phyloP scores from a whole-genome alignment of 2,113 vertebrate species.

The Coturnix japonica region DNA sequence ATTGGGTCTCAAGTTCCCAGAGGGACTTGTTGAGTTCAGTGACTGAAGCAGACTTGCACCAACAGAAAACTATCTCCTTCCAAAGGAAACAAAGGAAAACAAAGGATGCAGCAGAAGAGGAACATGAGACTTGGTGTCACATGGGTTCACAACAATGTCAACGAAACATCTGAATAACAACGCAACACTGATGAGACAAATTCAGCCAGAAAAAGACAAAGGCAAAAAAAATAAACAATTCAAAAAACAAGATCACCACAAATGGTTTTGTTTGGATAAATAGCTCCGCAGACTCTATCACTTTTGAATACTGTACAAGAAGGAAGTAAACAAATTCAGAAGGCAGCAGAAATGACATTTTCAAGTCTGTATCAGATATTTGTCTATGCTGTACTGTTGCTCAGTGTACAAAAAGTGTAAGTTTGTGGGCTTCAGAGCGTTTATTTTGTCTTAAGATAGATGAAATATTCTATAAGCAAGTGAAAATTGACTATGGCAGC shows the following conservation, averaged over 20 bases:
- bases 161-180: neutral
- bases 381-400: neutral
- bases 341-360: neutral
- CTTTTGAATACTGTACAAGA: neutral
- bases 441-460: neutral
- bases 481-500: neutral
- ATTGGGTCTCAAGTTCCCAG: neutral
- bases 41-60: neutral
- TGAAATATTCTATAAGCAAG: neutral
- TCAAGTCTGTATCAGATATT: neutral
- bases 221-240: conserved; percentile 25
- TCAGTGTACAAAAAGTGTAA: neutral
- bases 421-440: neutral
- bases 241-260: conserved; percentile 24
- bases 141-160: conserved; percentile 24
- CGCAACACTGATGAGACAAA: neutral
- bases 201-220: conserved; percentile 18
- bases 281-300: neutral
- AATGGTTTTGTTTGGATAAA: conserved; percentile 22
- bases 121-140: conserved; percentile 9
- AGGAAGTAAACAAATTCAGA: conserved; percentile 8
- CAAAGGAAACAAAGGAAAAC: neutral
- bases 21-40: neutral
- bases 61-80: neutral
- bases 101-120: neutral